A percentile compares a stretch with the other conserved stretches of the same genome.
Evolutionary conservation across 1,140 invertebrate genomes (phyloP).

Genomic region (Papilio polytes): DNA sequence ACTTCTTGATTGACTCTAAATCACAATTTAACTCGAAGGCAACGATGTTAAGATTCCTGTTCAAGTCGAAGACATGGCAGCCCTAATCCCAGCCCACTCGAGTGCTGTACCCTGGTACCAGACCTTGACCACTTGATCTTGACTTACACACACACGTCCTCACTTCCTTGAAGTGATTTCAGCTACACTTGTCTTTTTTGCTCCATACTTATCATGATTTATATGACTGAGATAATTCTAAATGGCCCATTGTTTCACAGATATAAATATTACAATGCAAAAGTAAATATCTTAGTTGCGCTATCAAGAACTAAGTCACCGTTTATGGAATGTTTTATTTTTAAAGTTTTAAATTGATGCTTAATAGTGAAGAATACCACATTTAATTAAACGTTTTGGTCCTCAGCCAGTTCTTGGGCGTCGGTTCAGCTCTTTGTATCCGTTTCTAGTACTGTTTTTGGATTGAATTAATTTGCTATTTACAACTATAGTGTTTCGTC

Average conservation of each 20-base stretch:
- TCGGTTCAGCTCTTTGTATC: not conserved
- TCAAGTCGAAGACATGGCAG: not conserved
- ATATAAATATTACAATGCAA: not conserved
- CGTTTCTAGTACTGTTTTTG: not conserved
- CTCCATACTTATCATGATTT: not conserved
- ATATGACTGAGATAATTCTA: not conserved
- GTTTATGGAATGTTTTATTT: not conserved
- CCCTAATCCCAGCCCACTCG: conserved; percentile 11
- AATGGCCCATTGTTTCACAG: not conserved
- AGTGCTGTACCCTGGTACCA: not conserved
- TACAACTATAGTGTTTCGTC: not conserved
- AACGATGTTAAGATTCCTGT: not conserved
- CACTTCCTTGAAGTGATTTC: conserved; percentile 2
- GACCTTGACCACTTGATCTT: conserved; percentile 23
- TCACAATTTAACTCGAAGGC: no score
- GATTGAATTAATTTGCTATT: not conserved
- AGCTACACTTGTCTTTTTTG: not conserved
- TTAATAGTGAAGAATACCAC: no score
- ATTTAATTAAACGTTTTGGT: not conserved
- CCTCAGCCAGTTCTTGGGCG: not conserved
- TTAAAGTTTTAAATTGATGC: not conserved
- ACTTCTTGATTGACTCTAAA: no score
- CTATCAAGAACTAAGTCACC: not conserved
- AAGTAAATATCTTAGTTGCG: not conserved
- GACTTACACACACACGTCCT: conserved; percentile 8